Evolutionary conservation across 2,113 vertebrate species (phyloP).

Genomic region (Hemicordylus capensis): DNA sequence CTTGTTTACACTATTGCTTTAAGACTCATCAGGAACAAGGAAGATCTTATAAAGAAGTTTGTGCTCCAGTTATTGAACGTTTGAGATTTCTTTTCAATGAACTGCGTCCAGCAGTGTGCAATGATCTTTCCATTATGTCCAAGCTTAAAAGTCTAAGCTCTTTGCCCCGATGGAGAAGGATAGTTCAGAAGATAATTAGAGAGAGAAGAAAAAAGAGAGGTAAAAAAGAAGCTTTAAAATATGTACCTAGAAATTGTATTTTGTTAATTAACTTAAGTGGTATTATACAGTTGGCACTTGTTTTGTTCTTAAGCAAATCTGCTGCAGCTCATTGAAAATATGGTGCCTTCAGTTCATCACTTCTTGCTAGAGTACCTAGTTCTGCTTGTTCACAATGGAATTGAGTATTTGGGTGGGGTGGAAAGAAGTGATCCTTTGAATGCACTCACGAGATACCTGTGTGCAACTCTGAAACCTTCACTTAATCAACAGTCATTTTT

Average conservation of each 20-base stretch:
- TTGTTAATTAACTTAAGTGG: neutral
- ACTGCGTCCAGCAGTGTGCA: constrained; percentile 93
- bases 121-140: constrained; percentile 93
- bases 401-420: neutral
- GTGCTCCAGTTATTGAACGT: constrained; percentile 95
- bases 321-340: neutral
- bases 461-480: too few species aligned
- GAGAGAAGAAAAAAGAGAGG: constrained; percentile 93
- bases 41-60: constrained; percentile 98
- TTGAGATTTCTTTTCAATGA: constrained; percentile 97
- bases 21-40: constrained; percentile 99
- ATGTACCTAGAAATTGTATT: neutral
- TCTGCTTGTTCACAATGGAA: neutral
- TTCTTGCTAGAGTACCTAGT: neutral
- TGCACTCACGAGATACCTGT: too few species aligned
- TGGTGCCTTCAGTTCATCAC: neutral
- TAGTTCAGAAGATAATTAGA: constrained; percentile 92
- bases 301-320: neutral
- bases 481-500: neutral
- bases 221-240: constrained; percentile 47
- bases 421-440: neutral
- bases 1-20: constrained; percentile 15
- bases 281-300: neutral
- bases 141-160: constrained; percentile 94
- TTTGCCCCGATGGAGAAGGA: constrained; percentile 92